phyloP scores from a whole-genome alignment of 2,888 invertebrate genomes.

The Nasonovia ribisnigri region DNA sequence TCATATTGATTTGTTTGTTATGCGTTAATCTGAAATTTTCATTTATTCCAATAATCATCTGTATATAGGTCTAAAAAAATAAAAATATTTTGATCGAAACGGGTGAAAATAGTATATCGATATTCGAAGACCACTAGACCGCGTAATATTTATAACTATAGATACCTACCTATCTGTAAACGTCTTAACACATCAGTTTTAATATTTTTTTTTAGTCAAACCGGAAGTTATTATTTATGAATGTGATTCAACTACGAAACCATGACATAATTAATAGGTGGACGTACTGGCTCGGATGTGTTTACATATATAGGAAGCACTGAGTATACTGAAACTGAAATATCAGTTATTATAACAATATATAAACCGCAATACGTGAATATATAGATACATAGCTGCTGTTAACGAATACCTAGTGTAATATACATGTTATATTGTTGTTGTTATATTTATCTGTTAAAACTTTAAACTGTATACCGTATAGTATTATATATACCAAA shows the following conservation, averaged over 20 bases:
- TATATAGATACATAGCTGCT: neutral
- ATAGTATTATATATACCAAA: neutral
- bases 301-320: neutral
- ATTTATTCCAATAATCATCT: neutral
- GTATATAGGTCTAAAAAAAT: neutral
- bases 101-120: neutral
- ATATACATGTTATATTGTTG: neutral
- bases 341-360: neutral
- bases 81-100: neutral
- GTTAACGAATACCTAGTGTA: neutral
- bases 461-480: neutral
- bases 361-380: no score
- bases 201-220: conserved; percentile 14
- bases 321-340: neutral
- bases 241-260: neutral
- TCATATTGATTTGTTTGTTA: neutral
- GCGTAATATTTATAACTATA: neutral
- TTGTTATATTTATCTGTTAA: neutral
- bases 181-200: neutral
- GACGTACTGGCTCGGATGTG: neutral
- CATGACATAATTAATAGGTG: neutral
- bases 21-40: neutral
- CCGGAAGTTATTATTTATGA: conserved; percentile 12
- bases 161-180: neutral
- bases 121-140: neutral